Percentiles rank a stretch among this genome's conserved stretches.
Conservation (phyloP, 2,113 vertebrate species). For the Collichthys lucidus region DNA sequence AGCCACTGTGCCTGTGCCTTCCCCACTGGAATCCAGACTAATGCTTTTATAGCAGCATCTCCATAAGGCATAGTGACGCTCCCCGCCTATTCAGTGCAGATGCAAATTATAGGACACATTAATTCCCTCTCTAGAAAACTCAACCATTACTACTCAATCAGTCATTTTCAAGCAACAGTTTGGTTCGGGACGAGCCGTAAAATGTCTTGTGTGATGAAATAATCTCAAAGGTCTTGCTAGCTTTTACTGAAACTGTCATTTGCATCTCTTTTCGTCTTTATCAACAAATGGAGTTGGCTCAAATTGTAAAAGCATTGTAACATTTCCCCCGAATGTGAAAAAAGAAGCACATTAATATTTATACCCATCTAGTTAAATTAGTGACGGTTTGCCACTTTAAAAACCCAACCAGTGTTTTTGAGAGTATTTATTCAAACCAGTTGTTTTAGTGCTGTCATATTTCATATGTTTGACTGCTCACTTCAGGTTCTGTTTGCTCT, state of each 20-base stretch:
- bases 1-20: not conserved
- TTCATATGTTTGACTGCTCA: not conserved
- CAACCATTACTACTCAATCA: constrained; percentile 11
- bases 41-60: constrained; percentile 26
- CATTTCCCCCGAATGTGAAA: not conserved
- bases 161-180: constrained; percentile 7
- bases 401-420: not conserved
- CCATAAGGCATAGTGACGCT: not conserved
- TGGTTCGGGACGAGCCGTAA: not conserved
- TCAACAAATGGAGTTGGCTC: not conserved
- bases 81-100: constrained; percentile 14
- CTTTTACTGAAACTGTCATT: not conserved
- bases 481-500: not conserved
- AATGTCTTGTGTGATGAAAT: not conserved
- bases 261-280: not conserved
- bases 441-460: not conserved
- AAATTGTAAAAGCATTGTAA: not conserved
- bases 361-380: not conserved
- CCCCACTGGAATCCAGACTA: constrained; percentile 25
- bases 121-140: constrained; percentile 4
- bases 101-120: constrained; percentile 28
- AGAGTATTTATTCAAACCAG: not conserved
- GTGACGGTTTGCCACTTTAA: not conserved
- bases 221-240: not conserved
- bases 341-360: not conserved